Base-by-base conservation (phyloP, 2,888 invertebrate genomes). In the Apoda limacodes region DNA sequence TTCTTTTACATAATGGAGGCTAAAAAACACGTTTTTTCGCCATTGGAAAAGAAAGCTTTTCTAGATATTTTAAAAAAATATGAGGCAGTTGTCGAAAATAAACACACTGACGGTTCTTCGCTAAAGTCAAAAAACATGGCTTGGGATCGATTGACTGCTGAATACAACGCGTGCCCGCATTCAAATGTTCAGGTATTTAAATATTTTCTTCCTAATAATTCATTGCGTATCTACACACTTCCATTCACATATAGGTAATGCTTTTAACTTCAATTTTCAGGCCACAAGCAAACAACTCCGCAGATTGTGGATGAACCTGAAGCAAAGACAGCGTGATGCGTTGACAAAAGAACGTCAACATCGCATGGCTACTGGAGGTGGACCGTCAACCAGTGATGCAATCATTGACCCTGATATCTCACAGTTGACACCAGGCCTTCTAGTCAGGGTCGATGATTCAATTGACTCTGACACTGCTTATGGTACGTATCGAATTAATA, bases 291-390 rank as follows among this genome's bases (percentile, higher is more conserved):
- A 40, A 27, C 40, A 45, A 33, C 30, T 42, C 15, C 22, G 37
- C 9, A 34, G 42, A 2, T 21, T 42, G 19, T 40, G 44, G 44
- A 34, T 39, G 26, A 42, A 45, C 23, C 13, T 40, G 22, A 45
- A 42, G 22, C 41, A 41, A 19, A 36, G 42, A 9, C 35, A 40
- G 21, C 30, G 42, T 26, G 29, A 29, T 9, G 35, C 40, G n/a
- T 9, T 35, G 14, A 32, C 28, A 2, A 39, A 40, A 28, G 33
- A 35, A 24, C 28, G 34, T 4, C 35, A 37, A 32, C 32, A 34
- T 26, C 19, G 22, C 5, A 23, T 32, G 19, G 23, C 30, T 23
- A 13, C 20, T 20, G 22, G 22, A 5, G 28, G 15, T 17, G 35
- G 26, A 12, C 27, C 27, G 12, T 26, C 23, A 9, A 28, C 17